Evolutionary conservation across 53 echinoderm and acorn worm species (phyloP).

Genomic region (Apostichopus leukothele): DNA sequence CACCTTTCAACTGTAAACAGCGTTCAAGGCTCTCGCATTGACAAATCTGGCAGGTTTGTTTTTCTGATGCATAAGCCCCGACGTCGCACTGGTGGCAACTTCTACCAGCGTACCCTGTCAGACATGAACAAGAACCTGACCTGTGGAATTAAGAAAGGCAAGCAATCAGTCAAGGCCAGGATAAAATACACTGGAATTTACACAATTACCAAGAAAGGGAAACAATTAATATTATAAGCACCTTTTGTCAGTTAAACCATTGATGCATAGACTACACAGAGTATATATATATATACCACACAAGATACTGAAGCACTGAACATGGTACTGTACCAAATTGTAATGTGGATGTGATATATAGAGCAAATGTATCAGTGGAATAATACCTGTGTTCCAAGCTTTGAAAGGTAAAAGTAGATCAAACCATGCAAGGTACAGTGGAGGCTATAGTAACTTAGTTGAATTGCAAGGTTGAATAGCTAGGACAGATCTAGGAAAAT

Average conservation of each 20-base stretch:
- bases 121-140: conserved; percentile 15
- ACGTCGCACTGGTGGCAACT: neutral
- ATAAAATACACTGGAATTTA: neutral
- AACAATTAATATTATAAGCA: neutral
- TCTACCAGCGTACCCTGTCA: conserved; percentile 9
- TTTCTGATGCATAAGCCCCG: neutral
- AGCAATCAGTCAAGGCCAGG: neutral
- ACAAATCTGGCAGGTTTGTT: neutral
- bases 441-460: no score
- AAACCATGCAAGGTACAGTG: neutral
- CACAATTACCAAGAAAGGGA: neutral
- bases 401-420: neutral
- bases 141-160: neutral
- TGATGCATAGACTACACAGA: neutral
- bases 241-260: neutral
- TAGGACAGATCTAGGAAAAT: no score
- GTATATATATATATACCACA: neutral
- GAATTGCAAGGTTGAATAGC: no score
- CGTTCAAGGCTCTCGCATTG: conserved; percentile 14
- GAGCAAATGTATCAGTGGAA: no score
- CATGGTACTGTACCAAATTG: no score
- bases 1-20: conserved; percentile 31
- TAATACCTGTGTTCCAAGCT: no score
- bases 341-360: no score
- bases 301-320: neutral